A percentile compares a stretch with the other conserved stretches of the same genome.
These are phyloP conservation scores for Oostethus manadensis DNA, from an alignment of 2,113 vertebrate genomes.

Conservation along the genomic window DNA sequence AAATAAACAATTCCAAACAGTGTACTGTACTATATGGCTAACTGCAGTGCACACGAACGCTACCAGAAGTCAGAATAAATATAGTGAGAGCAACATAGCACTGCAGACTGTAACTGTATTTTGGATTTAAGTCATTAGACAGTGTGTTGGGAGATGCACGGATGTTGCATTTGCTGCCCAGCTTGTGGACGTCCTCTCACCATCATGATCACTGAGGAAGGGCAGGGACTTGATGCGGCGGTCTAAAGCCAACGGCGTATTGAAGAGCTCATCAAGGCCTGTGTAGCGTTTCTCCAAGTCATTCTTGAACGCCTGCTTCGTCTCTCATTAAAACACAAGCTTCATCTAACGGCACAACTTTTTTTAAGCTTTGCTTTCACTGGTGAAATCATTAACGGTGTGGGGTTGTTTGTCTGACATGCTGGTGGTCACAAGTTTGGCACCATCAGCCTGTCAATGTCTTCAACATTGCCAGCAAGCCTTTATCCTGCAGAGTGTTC, in stretches of 20 bases:
- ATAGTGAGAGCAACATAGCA: not conserved
- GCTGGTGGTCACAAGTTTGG: not conserved
- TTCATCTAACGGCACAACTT: not conserved
- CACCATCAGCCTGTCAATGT: not conserved
- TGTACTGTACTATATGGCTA: not conserved
- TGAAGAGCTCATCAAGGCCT: not conserved
- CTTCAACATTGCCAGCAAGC: not conserved
- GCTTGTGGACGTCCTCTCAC: not conserved
- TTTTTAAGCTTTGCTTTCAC: not conserved
- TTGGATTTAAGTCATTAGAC: not conserved
- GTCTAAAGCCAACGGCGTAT: not conserved
- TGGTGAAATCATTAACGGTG: not conserved
- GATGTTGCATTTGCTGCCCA: not conserved
- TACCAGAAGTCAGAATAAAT: not conserved
- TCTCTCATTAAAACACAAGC: not conserved
- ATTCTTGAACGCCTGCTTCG: not conserved
- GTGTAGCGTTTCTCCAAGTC: not conserved
- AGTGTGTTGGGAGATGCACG: not conserved
- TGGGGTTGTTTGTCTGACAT: not conserved
- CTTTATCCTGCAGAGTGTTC: not conserved
- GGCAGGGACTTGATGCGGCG: not conserved
- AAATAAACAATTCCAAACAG: not conserved
- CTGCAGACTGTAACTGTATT: not conserved
- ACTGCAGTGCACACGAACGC: not conserved
- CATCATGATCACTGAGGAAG: not conserved